Evolutionary conservation across 53 echinoderm and acorn worm genomes (phyloP), one percentile per base, ranked within the genome.

Genomic region (Pentamera pediparva): DNA sequence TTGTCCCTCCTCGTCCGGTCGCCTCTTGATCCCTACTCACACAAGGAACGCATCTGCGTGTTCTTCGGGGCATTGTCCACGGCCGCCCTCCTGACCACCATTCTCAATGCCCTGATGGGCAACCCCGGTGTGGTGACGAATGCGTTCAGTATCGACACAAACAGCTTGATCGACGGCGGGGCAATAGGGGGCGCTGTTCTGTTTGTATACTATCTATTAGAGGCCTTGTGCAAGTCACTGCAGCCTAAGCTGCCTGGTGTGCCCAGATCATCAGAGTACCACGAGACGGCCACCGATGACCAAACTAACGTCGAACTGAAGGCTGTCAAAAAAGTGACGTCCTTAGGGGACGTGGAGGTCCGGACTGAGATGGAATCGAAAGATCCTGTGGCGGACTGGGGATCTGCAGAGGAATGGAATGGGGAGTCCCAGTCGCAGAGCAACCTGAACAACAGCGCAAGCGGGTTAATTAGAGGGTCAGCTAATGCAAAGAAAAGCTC

Each of bases 91-190:
- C 18, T 67, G 13, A 67, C 67, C 11, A 67, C 67, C 12, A 0
- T 67, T 30, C 45, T 67, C 43, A 67, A 41, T 12, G 41, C 25
- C 15, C 29, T 67, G 39, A 43, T 67, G 18, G 11, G 25, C 24
- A 39, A 67, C 41, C 26, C 22, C 28, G 41, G 30, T 15, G 41
- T 47, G 5, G 29, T 43, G 21, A 27, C 67, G 18, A 67, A 67
- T 32, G 0, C 43, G 9, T 75, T 75, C 28, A 25, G 32, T 33
- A 9, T 80, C 24, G 67, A 80, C 59, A 64, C 65, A 33, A 56
- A 49, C 4, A 78, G 72, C 62, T 51, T 80, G 38, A 75, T 82
- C 73, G 70, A 64, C 35, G 87, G 87, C 5, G 53, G 81, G 2
- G 65, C 40, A 62, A 62, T 77, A 31, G 80, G 76, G 26, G 81